phyloP scores from a whole-genome alignment of 2,113 vertebrate genomes.

The Saguinus imperator region DNA sequence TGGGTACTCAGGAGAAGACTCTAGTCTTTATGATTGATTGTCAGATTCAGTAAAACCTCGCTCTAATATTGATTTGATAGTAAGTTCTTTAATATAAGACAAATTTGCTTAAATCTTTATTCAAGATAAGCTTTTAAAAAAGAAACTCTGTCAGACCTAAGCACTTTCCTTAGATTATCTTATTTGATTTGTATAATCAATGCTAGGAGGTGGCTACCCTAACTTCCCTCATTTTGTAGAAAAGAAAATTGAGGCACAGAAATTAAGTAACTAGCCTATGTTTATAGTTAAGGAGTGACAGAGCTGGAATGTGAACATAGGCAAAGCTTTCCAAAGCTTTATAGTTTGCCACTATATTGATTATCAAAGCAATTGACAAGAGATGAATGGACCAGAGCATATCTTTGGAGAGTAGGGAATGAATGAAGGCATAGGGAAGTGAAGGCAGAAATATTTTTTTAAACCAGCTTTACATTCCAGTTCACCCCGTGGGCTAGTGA shows the following conservation, averaged over 20 bases:
- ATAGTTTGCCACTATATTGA: background rate
- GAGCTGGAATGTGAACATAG: background rate
- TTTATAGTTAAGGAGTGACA: constrained; percentile 8
- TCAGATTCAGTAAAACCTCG: background rate
- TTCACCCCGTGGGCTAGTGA: background rate
- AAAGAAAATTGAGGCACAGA: constrained; percentile 6
- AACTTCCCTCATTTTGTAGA: constrained; percentile 11
- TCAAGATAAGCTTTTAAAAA: constrained; percentile 14
- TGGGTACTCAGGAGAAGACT: background rate
- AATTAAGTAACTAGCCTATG: background rate
- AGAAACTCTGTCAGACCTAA: background rate
- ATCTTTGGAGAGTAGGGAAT: background rate
- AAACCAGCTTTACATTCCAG: background rate
- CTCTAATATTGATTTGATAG: background rate
- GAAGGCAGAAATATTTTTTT: background rate
- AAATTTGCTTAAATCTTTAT: background rate
- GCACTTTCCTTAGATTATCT: background rate
- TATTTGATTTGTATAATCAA: background rate
- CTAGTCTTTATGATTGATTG: background rate
- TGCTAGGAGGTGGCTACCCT: background rate
- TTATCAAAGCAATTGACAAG: background rate
- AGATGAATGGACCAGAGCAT: background rate
- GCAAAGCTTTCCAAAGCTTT: background rate
- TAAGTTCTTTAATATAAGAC: background rate
- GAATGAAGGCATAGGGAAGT: background rate